Evolutionary conservation across 1,140 invertebrate genomes (phyloP), one percentile per base, ranked within the genome.

Genomic region (Atopsyche davidsoni): DNA sequence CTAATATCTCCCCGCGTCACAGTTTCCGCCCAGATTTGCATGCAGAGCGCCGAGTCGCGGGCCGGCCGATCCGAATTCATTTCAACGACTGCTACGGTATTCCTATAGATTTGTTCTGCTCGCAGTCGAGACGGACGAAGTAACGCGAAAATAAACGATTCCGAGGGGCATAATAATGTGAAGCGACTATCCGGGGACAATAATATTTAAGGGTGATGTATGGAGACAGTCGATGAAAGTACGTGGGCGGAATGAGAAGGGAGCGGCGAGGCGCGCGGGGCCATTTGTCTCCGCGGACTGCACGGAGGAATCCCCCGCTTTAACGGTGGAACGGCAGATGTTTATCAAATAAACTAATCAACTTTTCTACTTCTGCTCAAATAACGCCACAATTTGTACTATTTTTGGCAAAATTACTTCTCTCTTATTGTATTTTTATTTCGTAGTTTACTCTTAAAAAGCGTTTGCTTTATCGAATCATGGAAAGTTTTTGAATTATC

Each of bases 171-270:
- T 36, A 35, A 28, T 47, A 47, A 47, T 39, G 35, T 28, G 23
- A 25, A 40, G 46, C 46, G 39, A 43, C 24, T 41, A 34, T 14
- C 25, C 38, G 39, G 38, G 25, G 40, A 43, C 47, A 50, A 50
- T 50, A 50, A 50, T 50, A 50, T 50, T 50, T 50, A 38, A 35
- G 40, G 47, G 47, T 50, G 47, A 50, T 50, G 38, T 50, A 50
- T 50, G 47, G 40, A 50, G 47, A 50, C 47, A 50, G 47, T 42
- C 38, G 47, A 43, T 50, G 38, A 14, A 25, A 25, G 19, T 47
- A 47, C 46, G 46, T 47, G 47, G 14, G 47, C 47, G 39, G 47
- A 42, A 24, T 43, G 25, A 31, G 7, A 28, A 47, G 1, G 14
- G 22, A 46, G 19, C 21, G 44, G 34, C 36, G 24, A 35, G 23